These are phyloP conservation scores for Macrosteles quadrilineatus DNA, from an alignment of 1,140 invertebrate genomes.

Conservation along the genomic window DNA sequence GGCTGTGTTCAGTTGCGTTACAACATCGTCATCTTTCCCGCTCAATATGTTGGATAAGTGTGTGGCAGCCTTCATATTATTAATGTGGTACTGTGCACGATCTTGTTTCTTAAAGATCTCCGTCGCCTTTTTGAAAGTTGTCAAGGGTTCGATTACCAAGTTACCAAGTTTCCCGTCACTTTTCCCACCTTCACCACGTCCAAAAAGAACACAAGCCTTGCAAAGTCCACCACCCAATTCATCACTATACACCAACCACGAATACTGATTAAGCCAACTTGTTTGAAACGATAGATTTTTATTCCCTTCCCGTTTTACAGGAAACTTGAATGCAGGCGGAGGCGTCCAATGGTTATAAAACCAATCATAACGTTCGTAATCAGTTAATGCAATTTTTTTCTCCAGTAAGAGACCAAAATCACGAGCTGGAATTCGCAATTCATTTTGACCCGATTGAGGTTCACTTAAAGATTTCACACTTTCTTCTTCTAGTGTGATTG, in stretches of 20 bases:
- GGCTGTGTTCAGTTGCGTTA: neutral
- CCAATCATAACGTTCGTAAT: neutral
- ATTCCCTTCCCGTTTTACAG: neutral
- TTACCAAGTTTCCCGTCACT: neutral
- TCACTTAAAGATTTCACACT: no score
- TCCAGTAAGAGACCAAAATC: neutral
- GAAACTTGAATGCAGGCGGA: neutral
- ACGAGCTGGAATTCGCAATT: neutral
- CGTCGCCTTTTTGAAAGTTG: neutral
- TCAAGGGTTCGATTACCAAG: neutral
- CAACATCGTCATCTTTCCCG: neutral
- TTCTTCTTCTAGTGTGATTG: no score
- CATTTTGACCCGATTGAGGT: neutral
- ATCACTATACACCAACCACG: neutral
- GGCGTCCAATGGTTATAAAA: neutral
- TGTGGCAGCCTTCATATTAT: neutral
- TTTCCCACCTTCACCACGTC: neutral
- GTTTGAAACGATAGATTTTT: neutral
- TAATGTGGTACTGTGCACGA: neutral
- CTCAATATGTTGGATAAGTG: neutral
- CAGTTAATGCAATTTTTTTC: neutral
- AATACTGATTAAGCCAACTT: neutral
- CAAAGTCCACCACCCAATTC: neutral
- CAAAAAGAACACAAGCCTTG: neutral
- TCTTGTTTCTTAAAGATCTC: neutral